phyloP scores from a whole-genome alignment of 2,797 vertebrate species.

The Gymnodraco acuticeps region DNA sequence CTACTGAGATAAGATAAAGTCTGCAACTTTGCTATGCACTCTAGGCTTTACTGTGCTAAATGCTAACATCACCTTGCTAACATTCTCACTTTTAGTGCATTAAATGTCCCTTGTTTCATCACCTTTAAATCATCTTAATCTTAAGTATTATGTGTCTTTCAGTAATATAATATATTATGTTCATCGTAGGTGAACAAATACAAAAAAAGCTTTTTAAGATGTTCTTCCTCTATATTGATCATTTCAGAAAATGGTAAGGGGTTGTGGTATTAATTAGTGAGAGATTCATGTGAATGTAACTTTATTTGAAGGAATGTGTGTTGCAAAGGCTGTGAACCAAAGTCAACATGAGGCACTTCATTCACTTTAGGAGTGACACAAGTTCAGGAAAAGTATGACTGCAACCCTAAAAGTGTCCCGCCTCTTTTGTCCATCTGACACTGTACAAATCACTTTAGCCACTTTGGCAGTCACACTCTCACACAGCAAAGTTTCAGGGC shows the following conservation, averaged over 20 bases:
- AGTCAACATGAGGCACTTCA: slow-evolving; percentile 19
- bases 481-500: slow-evolving; percentile 29
- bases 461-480: slow-evolving; percentile 57
- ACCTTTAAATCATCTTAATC: neutral
- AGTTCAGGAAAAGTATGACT: slow-evolving; percentile 34
- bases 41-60: neutral
- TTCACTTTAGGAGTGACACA: slow-evolving; percentile 52
- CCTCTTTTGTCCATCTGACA: slow-evolving; percentile 56
- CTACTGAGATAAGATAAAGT: too few relatives aligned
- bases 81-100: neutral
- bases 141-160: neutral
- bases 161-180: neutral
- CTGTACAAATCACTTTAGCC: slow-evolving; percentile 52
- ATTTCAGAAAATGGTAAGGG: neutral
- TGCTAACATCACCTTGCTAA: neutral
- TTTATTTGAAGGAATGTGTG: neutral
- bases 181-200: neutral
- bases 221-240: neutral
- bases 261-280: neutral
- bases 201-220: too few relatives aligned
- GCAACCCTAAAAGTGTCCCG: slow-evolving; percentile 44
- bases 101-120: neutral
- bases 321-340: slow-evolving; percentile 12
- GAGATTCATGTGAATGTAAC: neutral
- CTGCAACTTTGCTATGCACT: neutral